phyloP scores from a whole-genome alignment of 2,888 invertebrate species.

The Ormyrus pomaceus region DNA sequence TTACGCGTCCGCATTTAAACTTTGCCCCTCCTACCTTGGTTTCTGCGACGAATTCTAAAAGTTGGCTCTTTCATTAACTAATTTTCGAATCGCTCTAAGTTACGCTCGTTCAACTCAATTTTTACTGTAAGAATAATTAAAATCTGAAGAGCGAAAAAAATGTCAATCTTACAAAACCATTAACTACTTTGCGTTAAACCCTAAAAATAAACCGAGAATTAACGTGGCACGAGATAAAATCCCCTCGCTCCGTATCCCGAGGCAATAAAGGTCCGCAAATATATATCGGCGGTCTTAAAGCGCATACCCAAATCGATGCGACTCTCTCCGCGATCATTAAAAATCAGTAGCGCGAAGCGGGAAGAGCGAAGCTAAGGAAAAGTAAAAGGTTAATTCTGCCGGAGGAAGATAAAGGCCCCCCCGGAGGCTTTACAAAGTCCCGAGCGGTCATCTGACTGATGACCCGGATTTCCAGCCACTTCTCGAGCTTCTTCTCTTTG shows the following conservation, averaged over 20 bases:
- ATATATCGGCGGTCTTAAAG: constrained; percentile 1
- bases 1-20: neutral
- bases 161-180: neutral
- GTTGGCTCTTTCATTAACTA: no score
- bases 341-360: neutral
- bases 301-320: neutral
- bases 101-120: neutral
- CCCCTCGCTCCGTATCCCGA: neutral
- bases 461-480: constrained; percentile 54
- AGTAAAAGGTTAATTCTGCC: constrained; percentile 28
- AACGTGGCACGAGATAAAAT: neutral
- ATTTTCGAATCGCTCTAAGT: no score
- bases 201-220: neutral
- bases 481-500: constrained; percentile 17
- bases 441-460: constrained; percentile 52
- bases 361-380: neutral
- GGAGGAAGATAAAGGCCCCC: constrained; percentile 31
- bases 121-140: neutral
- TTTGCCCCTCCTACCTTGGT: neutral
- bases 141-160: constrained; percentile 20
- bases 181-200: neutral
- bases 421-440: constrained; percentile 39
- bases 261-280: neutral
- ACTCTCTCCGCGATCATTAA: neutral
- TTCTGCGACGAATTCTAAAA: neutral